Evolutionary conservation across 2,888 invertebrate species (phyloP), one percentile per base, ranked within the genome.

Genomic region (Syrista parreyssii): DNA sequence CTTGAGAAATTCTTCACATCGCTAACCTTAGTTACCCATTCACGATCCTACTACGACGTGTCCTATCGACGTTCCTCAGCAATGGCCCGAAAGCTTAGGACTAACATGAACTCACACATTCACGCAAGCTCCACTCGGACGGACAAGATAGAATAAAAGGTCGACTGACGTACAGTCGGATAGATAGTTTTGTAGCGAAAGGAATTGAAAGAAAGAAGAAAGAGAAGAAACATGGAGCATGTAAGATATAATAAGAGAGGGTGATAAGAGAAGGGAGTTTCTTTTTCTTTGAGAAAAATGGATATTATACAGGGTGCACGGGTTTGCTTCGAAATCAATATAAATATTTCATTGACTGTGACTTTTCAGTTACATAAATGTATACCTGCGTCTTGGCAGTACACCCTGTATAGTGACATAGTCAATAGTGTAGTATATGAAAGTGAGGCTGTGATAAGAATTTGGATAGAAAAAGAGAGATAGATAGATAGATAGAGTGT

Each of bases 101-200:
- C 74, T 76, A 73, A 78, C 78, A 78, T 78, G 75, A 77, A 79
- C 75, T 77, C 85, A 86, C 82, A 87, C 87, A 89, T 88, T 87
- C 88, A 89, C 88, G 86, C 87, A 89, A 90, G 89, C 89, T 89
- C 84, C 88, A 88, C 87, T 89, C 87, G 89, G 88, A 89, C 89
- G 88, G 89, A 89, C 89, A 89, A 86, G 83, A 86, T 82, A 86
- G 75, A 82, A 77, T 82, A 79, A 82, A 74, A 79, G 75, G 81
- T 31, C 30, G 74, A 68, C 73, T 73, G 68, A 55, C n/a, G 36
- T 31, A 74, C 32, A 36, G 68, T 35, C 40, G 32, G 73, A 40
- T 36, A 75, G 73, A 79, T 15, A 32, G 32, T 74, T 73, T 40
- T 11, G 11, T 35, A 77, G 68, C 23, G 75, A 77, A 68, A 76